phyloP scores from a whole-genome alignment of 2,113 vertebrate genomes.

The Ctenodactylus gundi region DNA sequence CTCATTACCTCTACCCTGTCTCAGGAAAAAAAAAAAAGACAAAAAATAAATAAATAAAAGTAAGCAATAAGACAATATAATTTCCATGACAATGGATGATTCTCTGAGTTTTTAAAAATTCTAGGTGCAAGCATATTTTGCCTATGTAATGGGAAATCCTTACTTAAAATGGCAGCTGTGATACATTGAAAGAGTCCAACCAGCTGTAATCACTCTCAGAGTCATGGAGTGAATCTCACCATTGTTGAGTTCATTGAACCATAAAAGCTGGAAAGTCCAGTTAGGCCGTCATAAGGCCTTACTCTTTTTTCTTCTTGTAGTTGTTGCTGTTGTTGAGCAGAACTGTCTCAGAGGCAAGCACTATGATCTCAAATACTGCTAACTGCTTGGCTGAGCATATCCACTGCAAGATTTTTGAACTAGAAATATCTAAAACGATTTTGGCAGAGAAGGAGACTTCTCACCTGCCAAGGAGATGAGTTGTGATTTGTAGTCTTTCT shows the following conservation, averaged over 20 bases:
- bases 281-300: neutral
- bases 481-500: neutral
- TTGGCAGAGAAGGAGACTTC: neutral
- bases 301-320: no score
- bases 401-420: neutral
- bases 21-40: no score
- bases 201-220: neutral
- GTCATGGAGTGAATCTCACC: neutral
- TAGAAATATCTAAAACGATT: neutral
- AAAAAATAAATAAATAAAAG: no score
- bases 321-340: neutral
- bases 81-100: neutral
- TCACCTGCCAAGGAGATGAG: neutral
- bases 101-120: neutral
- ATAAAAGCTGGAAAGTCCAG: fast-evolving
- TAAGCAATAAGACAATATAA: no score
- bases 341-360: neutral
- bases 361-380: neutral
- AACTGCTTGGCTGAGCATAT: neutral
- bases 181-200: neutral
- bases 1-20: no score
- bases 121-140: neutral
- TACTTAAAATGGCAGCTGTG: neutral
- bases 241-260: neutral
- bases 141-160: neutral